Conservation (phyloP, 2,113 vertebrate species). For the Pangasianodon gigas region DNA sequence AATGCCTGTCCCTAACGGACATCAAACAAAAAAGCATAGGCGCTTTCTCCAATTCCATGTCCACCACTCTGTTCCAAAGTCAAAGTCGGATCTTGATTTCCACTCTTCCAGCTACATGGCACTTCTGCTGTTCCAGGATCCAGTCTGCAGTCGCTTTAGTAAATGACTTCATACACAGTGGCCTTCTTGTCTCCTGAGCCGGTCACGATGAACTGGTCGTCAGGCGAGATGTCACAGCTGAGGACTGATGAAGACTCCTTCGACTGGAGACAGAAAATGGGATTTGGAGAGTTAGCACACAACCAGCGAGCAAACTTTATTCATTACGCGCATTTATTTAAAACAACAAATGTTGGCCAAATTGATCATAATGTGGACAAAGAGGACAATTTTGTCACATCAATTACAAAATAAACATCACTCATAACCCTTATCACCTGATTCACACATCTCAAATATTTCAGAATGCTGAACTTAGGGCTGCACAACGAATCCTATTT, state of each 20-base stretch:
- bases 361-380: neutral
- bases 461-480: neutral
- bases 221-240: slow-evolving; percentile 94
- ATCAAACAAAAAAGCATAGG: slow-evolving; percentile 65
- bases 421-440: neutral
- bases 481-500: neutral
- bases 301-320: neutral
- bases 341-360: neutral
- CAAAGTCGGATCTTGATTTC: slow-evolving; percentile 38
- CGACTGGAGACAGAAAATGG: slow-evolving; percentile 70
- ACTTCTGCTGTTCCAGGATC: slow-evolving; percentile 26
- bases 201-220: slow-evolving; percentile 96
- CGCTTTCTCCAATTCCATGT: slow-evolving; percentile 46
- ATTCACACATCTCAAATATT: neutral
- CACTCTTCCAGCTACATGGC: slow-evolving; percentile 47
- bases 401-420: neutral
- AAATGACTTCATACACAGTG: slow-evolving; percentile 96
- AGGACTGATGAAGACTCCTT: slow-evolving; percentile 96
- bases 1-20: slow-evolving; percentile 58
- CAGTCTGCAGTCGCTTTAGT: slow-evolving; percentile 74
- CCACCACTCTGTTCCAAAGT: slow-evolving; percentile 49
- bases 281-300: neutral
- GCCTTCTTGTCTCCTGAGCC: slow-evolving; percentile 98
- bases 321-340: neutral
- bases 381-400: neutral